Evolutionary conservation across 2,888 invertebrate species (phyloP), one percentile per base, ranked within the genome.

Genomic region (Dynastes maya): DNA sequence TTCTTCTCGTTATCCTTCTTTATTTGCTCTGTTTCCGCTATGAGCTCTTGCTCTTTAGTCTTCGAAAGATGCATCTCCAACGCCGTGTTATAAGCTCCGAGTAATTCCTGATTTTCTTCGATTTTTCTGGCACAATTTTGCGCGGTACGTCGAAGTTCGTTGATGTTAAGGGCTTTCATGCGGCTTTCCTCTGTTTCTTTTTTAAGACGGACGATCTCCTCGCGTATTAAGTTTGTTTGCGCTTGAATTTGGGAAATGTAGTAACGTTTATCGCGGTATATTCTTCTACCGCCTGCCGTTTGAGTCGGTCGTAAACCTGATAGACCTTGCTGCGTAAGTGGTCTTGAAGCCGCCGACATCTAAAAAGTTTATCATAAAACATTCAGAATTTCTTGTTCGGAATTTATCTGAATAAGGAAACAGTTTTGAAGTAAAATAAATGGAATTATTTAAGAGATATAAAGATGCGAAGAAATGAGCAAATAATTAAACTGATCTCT

Each of bases 241-340:
- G 80, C 78, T 78, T 83, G 83, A 58, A 83, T 80, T 61, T 79
- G 70, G 5, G 81, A 81, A 32, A 82, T 79, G 77, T 81, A 83
- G 79, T 80, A 83, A 9, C 83, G 80, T 74, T 83, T 83, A 79
- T 83, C 83, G 55, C 80, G 81, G 70, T 85, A 84, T 70, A 85
- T 84, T 8, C 85, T 80, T 27, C 82, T 83, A 51, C 80, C 83
- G 13, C 81, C 82, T 22, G 82, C 78, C 9, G 81, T 80, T 61
- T 79, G 80, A 55, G 80, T 76, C n/a, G 82, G 80, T 45, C 81
- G 81, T n/a, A 81, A 77, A 27, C 83, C 84, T 29, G 75, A 80
- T 75, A 84, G 67, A 55, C 83, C 83, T 80, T 85, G 84, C 72
- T 85, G 85, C 32, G 84, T 85, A 58, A 85, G 82, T 13, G 85